phyloP scores from a whole-genome alignment of 2,113 vertebrate genomes.

The Progne subis region DNA sequence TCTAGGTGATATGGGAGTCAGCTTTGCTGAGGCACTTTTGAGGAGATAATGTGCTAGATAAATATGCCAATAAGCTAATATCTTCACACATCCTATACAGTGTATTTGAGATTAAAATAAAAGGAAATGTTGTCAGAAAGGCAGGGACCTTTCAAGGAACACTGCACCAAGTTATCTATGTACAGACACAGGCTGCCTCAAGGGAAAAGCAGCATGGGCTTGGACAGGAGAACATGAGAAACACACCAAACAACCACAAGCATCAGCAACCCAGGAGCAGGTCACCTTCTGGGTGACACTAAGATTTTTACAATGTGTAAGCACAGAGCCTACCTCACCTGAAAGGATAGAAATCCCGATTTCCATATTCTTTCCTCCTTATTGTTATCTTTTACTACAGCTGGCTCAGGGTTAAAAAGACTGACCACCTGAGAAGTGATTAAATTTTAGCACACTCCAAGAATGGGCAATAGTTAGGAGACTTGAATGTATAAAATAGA shows the following conservation, averaged over 20 bases:
- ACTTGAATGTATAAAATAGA: neutral
- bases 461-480: neutral
- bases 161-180: fast-evolving
- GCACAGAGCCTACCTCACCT: neutral
- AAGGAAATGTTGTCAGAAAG: neutral
- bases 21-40: neutral
- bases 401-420: neutral
- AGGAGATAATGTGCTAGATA: neutral
- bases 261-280: neutral
- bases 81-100: neutral
- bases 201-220: neutral
- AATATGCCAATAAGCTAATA: neutral
- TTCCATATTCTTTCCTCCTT: neutral
- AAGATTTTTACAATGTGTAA: neutral
- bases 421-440: neutral
- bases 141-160: neutral
- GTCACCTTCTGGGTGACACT: neutral
- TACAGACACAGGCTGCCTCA: neutral
- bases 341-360: neutral
- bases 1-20: neutral
- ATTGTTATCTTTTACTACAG: neutral
- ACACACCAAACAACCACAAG: fast-evolving
- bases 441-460: neutral
- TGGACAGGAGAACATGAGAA: neutral
- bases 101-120: neutral